phyloP scores from a whole-genome alignment of 2,797 vertebrate species.

The Smutsia gigantea region DNA sequence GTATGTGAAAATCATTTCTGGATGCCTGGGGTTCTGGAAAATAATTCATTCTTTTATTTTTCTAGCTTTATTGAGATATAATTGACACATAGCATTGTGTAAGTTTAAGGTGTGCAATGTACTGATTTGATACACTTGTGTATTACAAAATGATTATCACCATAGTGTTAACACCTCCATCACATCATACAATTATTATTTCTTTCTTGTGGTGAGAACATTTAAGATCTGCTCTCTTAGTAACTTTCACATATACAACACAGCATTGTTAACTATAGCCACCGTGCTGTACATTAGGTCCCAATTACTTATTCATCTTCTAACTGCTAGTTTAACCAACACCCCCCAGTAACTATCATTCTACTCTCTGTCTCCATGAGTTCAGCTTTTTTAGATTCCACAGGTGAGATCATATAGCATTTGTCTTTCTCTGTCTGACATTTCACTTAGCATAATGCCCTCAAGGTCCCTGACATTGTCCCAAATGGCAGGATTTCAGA shows the following conservation, averaged over 20 bases:
- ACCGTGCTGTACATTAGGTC: not conserved
- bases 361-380: not conserved
- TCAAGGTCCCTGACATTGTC: not conserved
- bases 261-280: not conserved
- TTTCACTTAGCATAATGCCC: not conserved
- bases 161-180: not conserved
- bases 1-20: slow-evolving; percentile 53
- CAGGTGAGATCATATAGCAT: not conserved
- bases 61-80: not conserved
- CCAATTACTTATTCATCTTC: not conserved
- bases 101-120: not conserved
- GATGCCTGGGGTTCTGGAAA: not conserved
- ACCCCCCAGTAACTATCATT: not conserved
- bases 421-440: not conserved
- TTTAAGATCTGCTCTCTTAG: not conserved
- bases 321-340: not conserved
- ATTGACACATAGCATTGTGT: not conserved
- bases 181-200: slow-evolving; percentile 1
- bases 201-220: not conserved
- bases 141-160: not conserved
- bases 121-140: not conserved
- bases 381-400: not conserved
- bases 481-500: not conserved
- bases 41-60: slow-evolving; percentile 41
- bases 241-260: not conserved